Evolutionary conservation across 2,888 invertebrate genomes (phyloP).

Genomic region (Pinctada fucata): DNA sequence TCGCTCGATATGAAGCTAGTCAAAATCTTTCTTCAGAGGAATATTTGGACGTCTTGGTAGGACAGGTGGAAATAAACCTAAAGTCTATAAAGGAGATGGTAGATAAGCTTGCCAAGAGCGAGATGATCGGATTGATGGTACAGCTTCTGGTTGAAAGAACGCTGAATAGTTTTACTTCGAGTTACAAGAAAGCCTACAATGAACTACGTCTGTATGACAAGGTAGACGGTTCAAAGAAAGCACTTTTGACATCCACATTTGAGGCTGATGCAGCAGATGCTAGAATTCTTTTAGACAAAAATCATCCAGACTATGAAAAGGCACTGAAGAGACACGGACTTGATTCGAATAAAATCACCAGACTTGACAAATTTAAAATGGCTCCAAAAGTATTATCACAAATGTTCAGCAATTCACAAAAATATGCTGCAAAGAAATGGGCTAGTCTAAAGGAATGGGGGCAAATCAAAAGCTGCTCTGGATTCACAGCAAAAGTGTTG

Average conservation of each 20-base stretch:
- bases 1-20: no score
- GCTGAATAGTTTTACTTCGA: not conserved
- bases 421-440: no score
- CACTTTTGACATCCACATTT: no score
- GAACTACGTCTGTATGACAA: not conserved
- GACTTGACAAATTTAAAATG: not conserved
- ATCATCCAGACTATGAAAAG: not conserved
- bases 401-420: not conserved
- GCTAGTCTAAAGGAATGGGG: no score
- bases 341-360: not conserved
- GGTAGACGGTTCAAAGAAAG: no score
- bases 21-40: not conserved
- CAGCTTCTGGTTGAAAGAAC: not conserved
- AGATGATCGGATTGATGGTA: not conserved
- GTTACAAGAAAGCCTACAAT: slow-evolving; percentile 8
- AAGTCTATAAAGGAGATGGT: not conserved
- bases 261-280: not conserved
- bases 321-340: not conserved
- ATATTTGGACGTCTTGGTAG: not conserved
- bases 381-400: slow-evolving; percentile 8
- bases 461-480: not conserved
- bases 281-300: not conserved
- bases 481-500: not conserved
- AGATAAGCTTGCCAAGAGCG: not conserved
- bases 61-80: not conserved